These are phyloP conservation scores for Tribolium freemani DNA, from an alignment of 2,888 invertebrate species.

Conservation along the genomic window DNA sequence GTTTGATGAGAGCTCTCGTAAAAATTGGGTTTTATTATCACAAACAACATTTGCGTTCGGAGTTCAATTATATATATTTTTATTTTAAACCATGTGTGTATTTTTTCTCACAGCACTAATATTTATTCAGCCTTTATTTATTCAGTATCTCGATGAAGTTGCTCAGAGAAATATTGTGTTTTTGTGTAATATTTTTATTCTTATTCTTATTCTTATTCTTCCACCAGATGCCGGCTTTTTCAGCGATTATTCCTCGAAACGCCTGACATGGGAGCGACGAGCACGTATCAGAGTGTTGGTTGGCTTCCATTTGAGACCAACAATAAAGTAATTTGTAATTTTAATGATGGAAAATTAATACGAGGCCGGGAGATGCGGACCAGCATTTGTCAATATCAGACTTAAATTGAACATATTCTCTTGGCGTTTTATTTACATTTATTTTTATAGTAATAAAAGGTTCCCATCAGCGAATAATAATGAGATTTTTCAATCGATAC, in stretches of 20 bases:
- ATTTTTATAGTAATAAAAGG: constrained; percentile 50
- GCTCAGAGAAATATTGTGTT: constrained; percentile 42
- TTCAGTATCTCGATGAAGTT: constrained; percentile 57
- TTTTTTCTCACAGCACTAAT: constrained; percentile 62
- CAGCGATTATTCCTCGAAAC: not conserved
- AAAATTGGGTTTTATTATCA: constrained; percentile 68
- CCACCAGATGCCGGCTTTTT: not conserved
- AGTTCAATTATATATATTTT: constrained; percentile 67
- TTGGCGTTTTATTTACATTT: constrained; percentile 38
- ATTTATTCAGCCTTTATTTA: constrained; percentile 64
- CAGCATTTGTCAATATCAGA: constrained; percentile 49
- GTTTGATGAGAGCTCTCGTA: constrained; percentile 66
- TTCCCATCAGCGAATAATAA: constrained; percentile 50
- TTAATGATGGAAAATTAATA: constrained; percentile 46
- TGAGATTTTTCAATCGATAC: constrained; percentile 55
- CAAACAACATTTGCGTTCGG: constrained; percentile 67
- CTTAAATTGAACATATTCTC: constrained; percentile 46
- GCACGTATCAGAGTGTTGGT: not conserved
- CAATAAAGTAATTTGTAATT: constrained; percentile 40
- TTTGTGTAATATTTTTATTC: constrained; percentile 36
- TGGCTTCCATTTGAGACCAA: not conserved
- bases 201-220: constrained; percentile 25
- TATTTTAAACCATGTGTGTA: constrained; percentile 62
- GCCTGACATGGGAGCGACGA: not conserved
- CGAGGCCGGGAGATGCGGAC: constrained; percentile 11